These are phyloP conservation scores for Synchiropus splendidus DNA, from an alignment of 2,113 vertebrate species.

Conservation along the genomic window DNA sequence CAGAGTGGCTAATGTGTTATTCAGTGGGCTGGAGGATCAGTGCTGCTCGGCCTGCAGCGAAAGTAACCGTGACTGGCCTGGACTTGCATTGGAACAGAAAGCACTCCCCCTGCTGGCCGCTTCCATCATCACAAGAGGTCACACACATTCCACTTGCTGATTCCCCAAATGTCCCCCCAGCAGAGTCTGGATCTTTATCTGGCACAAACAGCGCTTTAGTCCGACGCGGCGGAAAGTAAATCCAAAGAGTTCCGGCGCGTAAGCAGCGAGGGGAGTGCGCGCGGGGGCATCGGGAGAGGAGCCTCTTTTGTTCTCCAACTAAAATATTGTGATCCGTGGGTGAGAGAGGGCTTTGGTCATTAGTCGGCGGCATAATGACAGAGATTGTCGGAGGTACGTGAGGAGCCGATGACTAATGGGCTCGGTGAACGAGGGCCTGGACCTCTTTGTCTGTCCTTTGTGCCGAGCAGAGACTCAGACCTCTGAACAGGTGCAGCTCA, in stretches of 20 bases:
- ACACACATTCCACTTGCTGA: conserved; percentile 11
- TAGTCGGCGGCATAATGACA: conserved; percentile 55
- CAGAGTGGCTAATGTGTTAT: conserved; percentile 24
- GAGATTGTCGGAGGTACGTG: conserved; percentile 62
- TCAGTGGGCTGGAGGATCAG: conserved; percentile 21
- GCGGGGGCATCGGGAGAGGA: conserved; percentile 33
- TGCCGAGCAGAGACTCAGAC: conserved; percentile 77
- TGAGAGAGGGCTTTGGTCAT: conserved; percentile 58
- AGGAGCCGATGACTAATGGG: conserved; percentile 77
- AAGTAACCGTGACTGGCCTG: conserved; percentile 2
- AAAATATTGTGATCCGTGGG: conserved; percentile 66
- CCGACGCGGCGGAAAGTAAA: conserved; percentile 19
- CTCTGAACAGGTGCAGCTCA: conserved; percentile 63
- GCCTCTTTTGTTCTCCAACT: conserved; percentile 51
- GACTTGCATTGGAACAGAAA: conserved; percentile 40
- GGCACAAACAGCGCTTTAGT: conserved; percentile 1
- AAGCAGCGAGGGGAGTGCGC: conserved; percentile 32
- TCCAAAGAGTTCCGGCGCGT: conserved; percentile 17
- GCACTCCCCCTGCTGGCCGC: conserved; percentile 55
- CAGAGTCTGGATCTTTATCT: conserved; percentile 32
- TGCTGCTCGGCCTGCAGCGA: conserved; percentile 23
- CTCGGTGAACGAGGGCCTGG: conserved; percentile 66
- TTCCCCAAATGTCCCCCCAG: conserved; percentile 21
- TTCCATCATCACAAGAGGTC: conserved; percentile 6
- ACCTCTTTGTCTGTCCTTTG: conserved; percentile 69